phyloP scores from a whole-genome alignment of 2,888 invertebrate species.

The Trachelus stipa region DNA sequence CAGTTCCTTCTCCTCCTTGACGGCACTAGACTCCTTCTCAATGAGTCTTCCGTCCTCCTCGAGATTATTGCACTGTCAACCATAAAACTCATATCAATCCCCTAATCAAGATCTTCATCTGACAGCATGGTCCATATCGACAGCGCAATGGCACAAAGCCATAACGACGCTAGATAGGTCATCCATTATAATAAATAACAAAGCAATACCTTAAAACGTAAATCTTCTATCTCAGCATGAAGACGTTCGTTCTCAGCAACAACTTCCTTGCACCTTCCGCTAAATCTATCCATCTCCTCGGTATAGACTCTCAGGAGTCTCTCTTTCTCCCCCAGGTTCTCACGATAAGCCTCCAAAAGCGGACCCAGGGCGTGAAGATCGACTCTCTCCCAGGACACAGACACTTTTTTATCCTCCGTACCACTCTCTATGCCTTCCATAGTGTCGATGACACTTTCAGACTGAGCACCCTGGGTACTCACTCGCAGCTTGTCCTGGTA shows the following conservation, averaged over 20 bases:
- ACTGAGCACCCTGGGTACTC: slow-evolving; percentile 26
- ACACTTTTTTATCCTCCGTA: slow-evolving; percentile 63
- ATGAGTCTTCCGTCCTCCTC: slow-evolving; percentile 54
- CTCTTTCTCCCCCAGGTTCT: slow-evolving; percentile 81
- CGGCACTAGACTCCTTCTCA: slow-evolving; percentile 52
- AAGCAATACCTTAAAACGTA: slow-evolving; percentile 61
- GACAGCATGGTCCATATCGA: neutral
- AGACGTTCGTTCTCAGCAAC: slow-evolving; percentile 78
- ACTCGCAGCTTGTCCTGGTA: slow-evolving; percentile 79
- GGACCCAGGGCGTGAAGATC: slow-evolving; percentile 78
- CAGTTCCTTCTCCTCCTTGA: slow-evolving; percentile 65
- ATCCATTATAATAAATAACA: neutral
- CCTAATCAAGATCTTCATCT: slow-evolving; percentile 1
- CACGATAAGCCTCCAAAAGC: slow-evolving; percentile 82
- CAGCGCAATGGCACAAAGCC: neutral
- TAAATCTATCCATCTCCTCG: slow-evolving; percentile 77
- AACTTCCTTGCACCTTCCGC: slow-evolving; percentile 78
- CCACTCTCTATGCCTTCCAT: slow-evolving; percentile 55
- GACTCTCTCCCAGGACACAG: slow-evolving; percentile 70
- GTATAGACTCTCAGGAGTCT: slow-evolving; percentile 78
- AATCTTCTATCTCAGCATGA: slow-evolving; percentile 68
- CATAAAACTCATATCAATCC: neutral
- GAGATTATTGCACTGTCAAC: slow-evolving; percentile 55
- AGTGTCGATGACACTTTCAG: slow-evolving; percentile 38
- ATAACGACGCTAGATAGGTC: neutral